Base-by-base conservation (phyloP, 1,140 invertebrate species). In the Papilio xuthus region DNA sequence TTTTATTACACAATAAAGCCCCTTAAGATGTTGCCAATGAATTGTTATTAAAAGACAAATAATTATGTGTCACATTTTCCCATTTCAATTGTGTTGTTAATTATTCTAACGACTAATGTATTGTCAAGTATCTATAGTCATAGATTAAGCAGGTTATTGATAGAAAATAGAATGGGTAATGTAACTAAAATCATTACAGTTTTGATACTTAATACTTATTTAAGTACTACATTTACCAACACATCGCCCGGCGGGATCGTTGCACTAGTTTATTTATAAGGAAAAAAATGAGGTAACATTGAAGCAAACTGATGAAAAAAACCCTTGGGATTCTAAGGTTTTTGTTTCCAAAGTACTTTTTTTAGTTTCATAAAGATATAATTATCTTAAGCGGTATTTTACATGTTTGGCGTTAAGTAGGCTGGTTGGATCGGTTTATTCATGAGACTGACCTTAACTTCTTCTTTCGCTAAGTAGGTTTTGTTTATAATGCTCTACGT, bases 41-140 rank as follows among this genome's bases (percentile, higher is more conserved):
- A 73, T 73, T 73, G 71, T 73, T 23, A 70, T 23, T 20, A 20
- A 70, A 3, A 42, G 37, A 41, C 32, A 70, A 42, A 70, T 70
- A 41, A 70, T 42, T 70, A 41, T 18, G 28, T 42, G 69, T 42
- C n/a, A 41, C 37, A 70, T 42, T 70, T 70, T 70, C 28, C 28
- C 69, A n/a, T 32, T 70, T 70, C n/a, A 69, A 70, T 37, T 41
- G 69, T 70, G 42, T 70, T 41, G 26, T 15, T 67, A 67, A 67
- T 67, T 63, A 63, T 63, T 67, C 60, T 26, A 28, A 63, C 23
- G 60, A 28, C 12, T 15, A 32, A 15, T 4, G 12, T 15, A 23
- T 63, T 15, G 20, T 15, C 8, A 13, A 28, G 23, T 42, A 20
- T 20, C n/a, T 80, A 82, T 80, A 81, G 80, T 81, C 80, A 50